phyloP scores from a whole-genome alignment of 1,140 invertebrate genomes.

The Eriosoma lanigerum region DNA sequence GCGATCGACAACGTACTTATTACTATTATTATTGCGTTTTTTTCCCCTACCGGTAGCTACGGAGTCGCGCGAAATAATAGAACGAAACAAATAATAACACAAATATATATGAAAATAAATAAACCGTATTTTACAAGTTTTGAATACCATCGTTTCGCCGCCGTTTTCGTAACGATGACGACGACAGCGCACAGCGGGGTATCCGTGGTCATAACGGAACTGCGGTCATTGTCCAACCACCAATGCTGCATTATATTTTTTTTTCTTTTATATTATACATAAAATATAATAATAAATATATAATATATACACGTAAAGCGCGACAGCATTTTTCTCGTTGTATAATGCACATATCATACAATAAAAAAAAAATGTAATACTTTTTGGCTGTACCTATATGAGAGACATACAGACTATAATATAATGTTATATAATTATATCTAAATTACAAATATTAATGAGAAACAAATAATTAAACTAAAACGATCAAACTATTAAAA shows the following conservation, averaged over 20 bases:
- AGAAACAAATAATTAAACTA: no score
- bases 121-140: conserved; percentile 35
- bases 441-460: no score
- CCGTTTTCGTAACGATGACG: not conserved
- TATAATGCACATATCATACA: not conserved
- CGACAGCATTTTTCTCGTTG: not conserved
- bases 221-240: conserved; percentile 30
- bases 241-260: not conserved
- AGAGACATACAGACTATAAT: no score
- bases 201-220: conserved; percentile 30
- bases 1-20: not conserved
- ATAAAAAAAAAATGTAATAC: no score
- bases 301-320: not conserved
- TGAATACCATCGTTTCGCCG: not conserved
- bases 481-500: no score
- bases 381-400: no score
- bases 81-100: not conserved
- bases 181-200: conserved; percentile 9
- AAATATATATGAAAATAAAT: not conserved
- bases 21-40: not conserved
- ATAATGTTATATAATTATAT: no score
- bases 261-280: not conserved
- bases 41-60: not conserved
- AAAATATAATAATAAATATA: not conserved
- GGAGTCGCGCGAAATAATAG: not conserved